Evolutionary conservation across 2,113 vertebrate genomes (phyloP).

Genomic region (Cyanoramphus novaezelandiae): DNA sequence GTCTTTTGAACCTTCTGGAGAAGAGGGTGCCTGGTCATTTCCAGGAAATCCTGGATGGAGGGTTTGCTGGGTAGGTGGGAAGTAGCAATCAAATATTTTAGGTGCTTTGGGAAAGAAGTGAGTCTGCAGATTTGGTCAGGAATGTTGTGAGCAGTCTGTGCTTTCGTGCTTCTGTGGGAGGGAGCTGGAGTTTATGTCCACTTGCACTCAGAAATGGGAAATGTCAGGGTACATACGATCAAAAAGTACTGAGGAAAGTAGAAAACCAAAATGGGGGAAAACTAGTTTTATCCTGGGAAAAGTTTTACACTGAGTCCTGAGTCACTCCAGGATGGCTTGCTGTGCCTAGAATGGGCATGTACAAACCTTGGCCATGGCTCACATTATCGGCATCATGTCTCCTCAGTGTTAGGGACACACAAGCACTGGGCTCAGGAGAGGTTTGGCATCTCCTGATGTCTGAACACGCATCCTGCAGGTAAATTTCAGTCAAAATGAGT

Average conservation of each 20-base stretch:
- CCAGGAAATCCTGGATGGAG: not conserved
- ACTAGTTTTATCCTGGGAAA: not conserved
- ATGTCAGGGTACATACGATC: not conserved
- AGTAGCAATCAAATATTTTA: not conserved
- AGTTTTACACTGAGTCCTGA: not conserved
- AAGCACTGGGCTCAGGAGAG: fast-evolving
- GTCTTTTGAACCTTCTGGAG: not conserved
- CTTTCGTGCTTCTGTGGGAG: not conserved
- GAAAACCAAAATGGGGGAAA: not conserved
- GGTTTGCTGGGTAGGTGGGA: not conserved
- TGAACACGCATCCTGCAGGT: not conserved
- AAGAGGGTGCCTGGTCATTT: not conserved
- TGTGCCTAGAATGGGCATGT: not conserved
- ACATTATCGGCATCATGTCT: fast-evolving
- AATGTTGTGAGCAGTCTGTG: not conserved
- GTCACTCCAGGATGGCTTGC: not conserved
- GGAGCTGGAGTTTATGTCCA: not conserved
- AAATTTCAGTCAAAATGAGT: not conserved
- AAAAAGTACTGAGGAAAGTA: not conserved
- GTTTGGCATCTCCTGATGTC: not conserved
- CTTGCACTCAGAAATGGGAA: not conserved
- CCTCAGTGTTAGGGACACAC: not conserved
- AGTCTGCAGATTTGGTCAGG: not conserved
- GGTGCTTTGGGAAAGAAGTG: not conserved
- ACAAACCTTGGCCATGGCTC: not conserved